Percentiles rank a stretch among this genome's conserved stretches.
Conservation (phyloP, 2,888 invertebrate species). For the Macrosiphum euphorbiae region DNA sequence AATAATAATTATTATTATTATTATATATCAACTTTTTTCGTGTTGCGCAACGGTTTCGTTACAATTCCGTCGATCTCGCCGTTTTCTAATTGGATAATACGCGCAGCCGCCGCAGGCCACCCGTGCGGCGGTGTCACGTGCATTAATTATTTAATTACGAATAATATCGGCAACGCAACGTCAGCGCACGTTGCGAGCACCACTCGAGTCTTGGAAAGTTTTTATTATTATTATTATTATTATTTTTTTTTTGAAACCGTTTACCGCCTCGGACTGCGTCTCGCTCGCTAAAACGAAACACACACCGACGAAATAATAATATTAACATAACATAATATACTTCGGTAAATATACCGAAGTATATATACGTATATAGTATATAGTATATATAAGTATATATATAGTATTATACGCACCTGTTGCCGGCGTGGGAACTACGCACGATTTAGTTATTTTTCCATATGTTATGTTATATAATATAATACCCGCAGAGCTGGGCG, state of each 20-base stretch:
- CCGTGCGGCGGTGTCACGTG: conserved; percentile 7
- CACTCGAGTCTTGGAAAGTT: conserved; percentile 25
- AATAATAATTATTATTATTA: too few relatives aligned
- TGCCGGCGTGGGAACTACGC: neutral
- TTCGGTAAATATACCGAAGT: neutral
- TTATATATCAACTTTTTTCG: neutral
- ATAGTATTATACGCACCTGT: neutral
- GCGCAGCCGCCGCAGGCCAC: neutral
- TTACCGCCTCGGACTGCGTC: neutral
- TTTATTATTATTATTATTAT: conserved; percentile 14
- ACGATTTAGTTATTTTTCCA: neutral
- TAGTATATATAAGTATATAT: too few relatives aligned
- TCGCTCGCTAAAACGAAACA: neutral
- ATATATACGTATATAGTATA: too few relatives aligned
- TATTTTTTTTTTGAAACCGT: neutral
- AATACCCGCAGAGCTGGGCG: neutral
- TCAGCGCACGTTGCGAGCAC: neutral
- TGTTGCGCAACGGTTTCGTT: conserved; percentile 47
- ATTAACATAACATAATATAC: neutral
- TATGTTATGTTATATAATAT: neutral
- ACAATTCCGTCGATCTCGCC: conserved; percentile 35
- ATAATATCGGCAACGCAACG: conserved; percentile 8
- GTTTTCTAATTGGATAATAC: conserved; percentile 42
- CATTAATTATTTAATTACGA: conserved; percentile 44
- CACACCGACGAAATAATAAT: neutral